Evolutionary conservation across 2,888 invertebrate genomes (phyloP).

Genomic region (Conus canariensis): DNA sequence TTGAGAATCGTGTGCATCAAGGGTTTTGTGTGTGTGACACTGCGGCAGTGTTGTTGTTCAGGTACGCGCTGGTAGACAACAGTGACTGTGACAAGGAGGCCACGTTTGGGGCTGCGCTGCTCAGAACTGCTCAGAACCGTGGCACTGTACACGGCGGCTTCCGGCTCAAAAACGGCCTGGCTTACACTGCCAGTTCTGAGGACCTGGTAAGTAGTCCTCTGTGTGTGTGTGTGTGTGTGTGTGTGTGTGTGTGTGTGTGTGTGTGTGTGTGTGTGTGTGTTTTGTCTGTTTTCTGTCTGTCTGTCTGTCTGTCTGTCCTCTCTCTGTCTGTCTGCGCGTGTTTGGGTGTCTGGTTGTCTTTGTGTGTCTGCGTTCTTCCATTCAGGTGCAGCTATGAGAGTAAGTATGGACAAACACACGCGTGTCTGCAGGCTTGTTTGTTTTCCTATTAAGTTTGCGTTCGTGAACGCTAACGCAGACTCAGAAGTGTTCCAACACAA

Average conservation of each 20-base stretch:
- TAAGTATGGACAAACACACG: not conserved
- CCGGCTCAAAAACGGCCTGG: constrained; percentile 49
- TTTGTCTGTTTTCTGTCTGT: not conserved
- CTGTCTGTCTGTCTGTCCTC: not conserved
- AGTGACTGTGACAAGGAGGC: constrained; percentile 58
- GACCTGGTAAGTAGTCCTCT: constrained; percentile 47
- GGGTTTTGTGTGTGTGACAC: too few relatives aligned
- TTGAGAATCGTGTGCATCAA: too few relatives aligned
- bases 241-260: constrained; percentile 4
- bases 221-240: not conserved
- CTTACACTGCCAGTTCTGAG: constrained; percentile 49
- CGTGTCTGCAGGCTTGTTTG: too few relatives aligned
- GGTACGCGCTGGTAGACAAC: constrained; percentile 52
- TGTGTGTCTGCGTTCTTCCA: not conserved
- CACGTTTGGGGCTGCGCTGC: constrained; percentile 55
- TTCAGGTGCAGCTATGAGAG: not conserved
- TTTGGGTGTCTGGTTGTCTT: not conserved
- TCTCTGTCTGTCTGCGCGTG: not conserved
- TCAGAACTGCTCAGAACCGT: constrained; percentile 19
- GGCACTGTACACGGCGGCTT: constrained; percentile 54
- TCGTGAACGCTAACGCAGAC: too few relatives aligned
- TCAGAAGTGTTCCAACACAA: too few relatives aligned
- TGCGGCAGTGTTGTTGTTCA: not conserved
- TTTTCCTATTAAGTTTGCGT: too few relatives aligned
- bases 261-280: not conserved